Base-by-base conservation (phyloP, 2,797 vertebrate species). In the Anomalospiza imberbis region DNA sequence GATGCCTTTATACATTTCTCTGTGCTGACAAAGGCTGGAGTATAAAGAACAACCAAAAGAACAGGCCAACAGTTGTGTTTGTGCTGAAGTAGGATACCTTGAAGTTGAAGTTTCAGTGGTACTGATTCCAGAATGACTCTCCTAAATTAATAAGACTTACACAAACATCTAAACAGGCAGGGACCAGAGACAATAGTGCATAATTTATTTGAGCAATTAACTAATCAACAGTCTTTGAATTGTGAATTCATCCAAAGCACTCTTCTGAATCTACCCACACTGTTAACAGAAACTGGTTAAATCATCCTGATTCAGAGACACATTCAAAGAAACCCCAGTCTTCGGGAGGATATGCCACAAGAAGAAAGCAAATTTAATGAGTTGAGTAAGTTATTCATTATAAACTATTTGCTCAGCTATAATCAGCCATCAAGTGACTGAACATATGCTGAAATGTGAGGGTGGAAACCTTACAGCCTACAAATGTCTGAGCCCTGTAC, bases 401-500 rank as follows among this genome's bases (percentile, higher is more conserved):
- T 60, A 92, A 94, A 86, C 79, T 78, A 93, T 89, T 84, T 92
- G 32, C 58, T 94, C 29, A 91, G 93, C 76, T 93, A 78, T 63
- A 83, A 91, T 81, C 81, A 89, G 82, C 55, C 81, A 88, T 19
- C 78, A 83, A 93, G 32, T 70, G 45, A 89, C 58, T 60, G 68
- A 94, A 83, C 66, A 88, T 57, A 84, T 75, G 85, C 79, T 89
- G 79, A 93, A 89, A 91, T 53, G 82, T 81, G 91, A 93, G 88
- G 87, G 70, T 72, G 63, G 82, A 94, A 76, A 91, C 44, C 63
- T 75, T 65, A 66, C 89, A 93, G 76, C 51, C 71, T 84, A 61
- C 29, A 83, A 73, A 78, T 50, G 58, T 77, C 73, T 62, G 40
- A 94, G 70, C 13, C 19, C 26, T 73, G 26, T 26, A 62, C 12